Evolutionary conservation across 1,140 invertebrate genomes (phyloP).

Genomic region (Drosophila murphyi): DNA sequence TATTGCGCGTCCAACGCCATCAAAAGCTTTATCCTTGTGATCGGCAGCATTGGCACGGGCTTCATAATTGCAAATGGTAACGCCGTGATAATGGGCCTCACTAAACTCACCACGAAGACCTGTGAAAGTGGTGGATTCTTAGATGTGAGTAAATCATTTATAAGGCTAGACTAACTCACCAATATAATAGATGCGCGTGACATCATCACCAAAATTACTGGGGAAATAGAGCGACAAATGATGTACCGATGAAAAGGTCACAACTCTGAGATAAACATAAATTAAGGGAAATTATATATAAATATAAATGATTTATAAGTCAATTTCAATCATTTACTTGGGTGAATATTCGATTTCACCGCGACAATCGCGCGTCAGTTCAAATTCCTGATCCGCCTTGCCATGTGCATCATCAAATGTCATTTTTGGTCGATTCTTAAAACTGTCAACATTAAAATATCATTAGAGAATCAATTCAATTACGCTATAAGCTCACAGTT

Average conservation of each 20-base stretch:
- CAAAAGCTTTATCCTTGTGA: constrained; percentile 90
- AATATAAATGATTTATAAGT: neutral
- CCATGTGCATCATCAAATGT: constrained; percentile 93
- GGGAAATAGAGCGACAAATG: constrained; percentile 96
- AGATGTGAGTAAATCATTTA: neutral
- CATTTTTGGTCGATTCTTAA: constrained; percentile 96
- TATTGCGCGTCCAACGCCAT: constrained; percentile 87
- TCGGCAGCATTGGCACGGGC: constrained; percentile 92
- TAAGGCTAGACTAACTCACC: constrained; percentile 79
- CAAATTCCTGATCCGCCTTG: constrained; percentile 95
- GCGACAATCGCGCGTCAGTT: constrained; percentile 91
- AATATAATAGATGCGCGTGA: constrained; percentile 96
- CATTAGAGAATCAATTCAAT: neutral
- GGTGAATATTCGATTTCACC: constrained; percentile 94
- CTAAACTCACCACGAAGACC: constrained; percentile 95
- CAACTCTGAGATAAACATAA: constrained; percentile 87
- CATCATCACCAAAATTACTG: constrained; percentile 93
- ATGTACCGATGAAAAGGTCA: constrained; percentile 94
- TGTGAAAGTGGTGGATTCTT: constrained; percentile 10
- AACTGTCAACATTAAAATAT: constrained; percentile 86
- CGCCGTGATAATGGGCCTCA: constrained; percentile 93
- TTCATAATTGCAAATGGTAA: constrained; percentile 96
- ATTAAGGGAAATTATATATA: neutral
- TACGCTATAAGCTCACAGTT: constrained; percentile 89
- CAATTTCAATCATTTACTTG: constrained; percentile 88